Conservation (phyloP, 2,888 invertebrate genomes). For the Leistus spinibarbis region DNA sequence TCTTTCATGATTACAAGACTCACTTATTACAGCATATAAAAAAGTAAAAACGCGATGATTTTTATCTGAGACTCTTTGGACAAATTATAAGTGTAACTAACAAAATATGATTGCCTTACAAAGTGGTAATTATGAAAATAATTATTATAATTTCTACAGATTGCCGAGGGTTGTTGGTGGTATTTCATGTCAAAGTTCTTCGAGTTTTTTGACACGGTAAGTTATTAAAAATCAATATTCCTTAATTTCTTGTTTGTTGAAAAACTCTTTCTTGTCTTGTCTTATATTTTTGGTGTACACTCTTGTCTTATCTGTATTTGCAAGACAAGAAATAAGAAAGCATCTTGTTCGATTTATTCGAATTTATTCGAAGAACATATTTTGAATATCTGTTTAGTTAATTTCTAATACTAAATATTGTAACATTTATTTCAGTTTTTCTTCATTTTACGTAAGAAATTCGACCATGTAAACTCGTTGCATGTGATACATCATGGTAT, state of each 20-base stretch:
- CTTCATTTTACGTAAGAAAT: slow-evolving; percentile 94
- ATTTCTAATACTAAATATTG: background rate
- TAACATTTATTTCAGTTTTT: slow-evolving; percentile 69
- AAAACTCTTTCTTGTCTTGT: background rate
- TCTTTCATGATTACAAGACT: too few relatives aligned
- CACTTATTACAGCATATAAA: too few relatives aligned
- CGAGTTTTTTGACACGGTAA: slow-evolving; percentile 93
- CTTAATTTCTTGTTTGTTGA: background rate
- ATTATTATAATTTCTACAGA: slow-evolving; percentile 62
- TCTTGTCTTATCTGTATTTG: background rate
- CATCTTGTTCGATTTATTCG: too few relatives aligned
- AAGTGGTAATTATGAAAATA: too few relatives aligned
- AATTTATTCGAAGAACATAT: too few relatives aligned
- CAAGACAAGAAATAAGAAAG: background rate
- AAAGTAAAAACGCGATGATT: too few relatives aligned
- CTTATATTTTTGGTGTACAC: too few relatives aligned
- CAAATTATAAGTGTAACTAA: too few relatives aligned
- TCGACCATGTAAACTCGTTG: slow-evolving; percentile 89
- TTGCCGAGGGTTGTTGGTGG: slow-evolving; percentile 95
- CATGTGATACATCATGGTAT: slow-evolving; percentile 97
- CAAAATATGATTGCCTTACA: too few relatives aligned
- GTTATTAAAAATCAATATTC: slow-evolving; percentile 45
- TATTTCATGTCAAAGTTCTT: slow-evolving; percentile 97
- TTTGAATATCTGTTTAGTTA: background rate
- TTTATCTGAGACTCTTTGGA: too few relatives aligned